Percentiles rank a stretch among this genome's conserved stretches.
Evolutionary conservation across 2,797 vertebrate genomes (phyloP).

Genomic region (Synaphobranchus kaupii): DNA sequence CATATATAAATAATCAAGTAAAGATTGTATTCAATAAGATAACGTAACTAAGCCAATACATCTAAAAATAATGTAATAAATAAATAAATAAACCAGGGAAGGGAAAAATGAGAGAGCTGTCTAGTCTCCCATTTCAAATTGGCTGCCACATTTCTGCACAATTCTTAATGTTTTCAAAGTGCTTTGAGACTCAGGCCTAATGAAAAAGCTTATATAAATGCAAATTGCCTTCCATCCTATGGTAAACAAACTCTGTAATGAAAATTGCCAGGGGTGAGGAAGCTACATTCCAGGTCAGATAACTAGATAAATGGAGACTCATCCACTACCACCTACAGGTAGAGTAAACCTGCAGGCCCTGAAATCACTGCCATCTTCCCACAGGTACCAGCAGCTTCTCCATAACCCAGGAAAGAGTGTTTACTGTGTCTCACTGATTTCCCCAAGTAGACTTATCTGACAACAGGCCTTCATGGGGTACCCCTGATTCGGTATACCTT

Average conservation of each 20-base stretch:
- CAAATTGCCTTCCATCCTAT: constrained; percentile 78
- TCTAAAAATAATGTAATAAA: neutral
- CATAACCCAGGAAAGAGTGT: neutral
- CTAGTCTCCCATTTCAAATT: constrained; percentile 63
- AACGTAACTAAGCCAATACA: constrained; percentile 16
- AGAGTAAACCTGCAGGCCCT: neutral
- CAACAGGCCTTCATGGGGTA: neutral
- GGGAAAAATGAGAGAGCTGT: constrained; percentile 38
- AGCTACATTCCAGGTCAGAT: constrained; percentile 68
- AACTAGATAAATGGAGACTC: constrained; percentile 64
- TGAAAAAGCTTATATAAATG: constrained; percentile 86
- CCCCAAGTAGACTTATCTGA: neutral
- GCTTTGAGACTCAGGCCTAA: constrained; percentile 65
- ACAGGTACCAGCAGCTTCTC: constrained; percentile 26
- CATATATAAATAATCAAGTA: constrained; percentile 40
- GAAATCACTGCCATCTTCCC: neutral
- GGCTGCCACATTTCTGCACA: constrained; percentile 65
- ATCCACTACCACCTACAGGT: constrained; percentile 48
- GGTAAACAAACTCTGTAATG: constrained; percentile 73
- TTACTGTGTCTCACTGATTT: neutral
- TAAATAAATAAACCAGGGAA: constrained; percentile 44
- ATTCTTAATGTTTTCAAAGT: constrained; percentile 70
- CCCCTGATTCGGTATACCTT: neutral
- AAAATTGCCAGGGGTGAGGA: constrained; percentile 67
- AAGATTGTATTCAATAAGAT: constrained; percentile 30